A percentile compares a stretch with the other conserved stretches of the same genome.
phyloP scores from a whole-genome alignment of 1,140 invertebrate species.

The Bilobella aurantiaca region DNA sequence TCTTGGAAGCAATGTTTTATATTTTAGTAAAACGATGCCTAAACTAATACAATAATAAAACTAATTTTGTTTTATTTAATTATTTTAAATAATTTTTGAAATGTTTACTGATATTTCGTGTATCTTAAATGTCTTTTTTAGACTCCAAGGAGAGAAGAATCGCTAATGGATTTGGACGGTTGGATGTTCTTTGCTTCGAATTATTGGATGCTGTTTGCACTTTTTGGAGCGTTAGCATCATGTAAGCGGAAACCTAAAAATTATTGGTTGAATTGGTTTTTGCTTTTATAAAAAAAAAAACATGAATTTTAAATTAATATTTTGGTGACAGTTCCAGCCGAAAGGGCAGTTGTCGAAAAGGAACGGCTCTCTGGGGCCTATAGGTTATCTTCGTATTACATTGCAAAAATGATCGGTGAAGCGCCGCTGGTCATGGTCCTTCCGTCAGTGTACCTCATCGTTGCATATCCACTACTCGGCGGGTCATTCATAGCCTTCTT shows the following conservation, averaged over 20 bases:
- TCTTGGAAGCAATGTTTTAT: too few species aligned
- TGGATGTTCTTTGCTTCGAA: constrained; percentile 80
- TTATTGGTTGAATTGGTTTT: too few species aligned
- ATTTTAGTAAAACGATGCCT: too few species aligned
- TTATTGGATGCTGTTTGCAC: constrained; percentile 76
- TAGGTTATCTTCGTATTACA: constrained; percentile 69
- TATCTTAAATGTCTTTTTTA: too few species aligned
- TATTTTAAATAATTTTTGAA: too few species aligned
- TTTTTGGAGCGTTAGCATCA: constrained; percentile 68
- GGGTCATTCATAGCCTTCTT: constrained; percentile 54
- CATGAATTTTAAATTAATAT: constrained; percentile 5
- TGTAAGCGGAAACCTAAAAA: constrained; percentile 52
- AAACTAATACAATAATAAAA: too few species aligned
- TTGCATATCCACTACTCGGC: constrained; percentile 67
- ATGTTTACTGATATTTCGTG: too few species aligned
- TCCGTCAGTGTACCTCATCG: constrained; percentile 65
- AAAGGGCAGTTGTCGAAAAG: constrained; percentile 72
- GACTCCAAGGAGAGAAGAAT: constrained; percentile 56
- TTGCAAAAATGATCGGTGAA: constrained; percentile 77
- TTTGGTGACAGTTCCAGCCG: constrained; percentile 58
- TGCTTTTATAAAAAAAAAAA: too few species aligned
- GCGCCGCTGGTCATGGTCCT: constrained; percentile 53
- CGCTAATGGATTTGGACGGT: constrained; percentile 67
- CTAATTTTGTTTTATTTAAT: too few species aligned
- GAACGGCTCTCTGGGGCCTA: constrained; percentile 71